Evolutionary conservation across 2,888 invertebrate species (phyloP).

Genomic region (Sycophila texana): DNA sequence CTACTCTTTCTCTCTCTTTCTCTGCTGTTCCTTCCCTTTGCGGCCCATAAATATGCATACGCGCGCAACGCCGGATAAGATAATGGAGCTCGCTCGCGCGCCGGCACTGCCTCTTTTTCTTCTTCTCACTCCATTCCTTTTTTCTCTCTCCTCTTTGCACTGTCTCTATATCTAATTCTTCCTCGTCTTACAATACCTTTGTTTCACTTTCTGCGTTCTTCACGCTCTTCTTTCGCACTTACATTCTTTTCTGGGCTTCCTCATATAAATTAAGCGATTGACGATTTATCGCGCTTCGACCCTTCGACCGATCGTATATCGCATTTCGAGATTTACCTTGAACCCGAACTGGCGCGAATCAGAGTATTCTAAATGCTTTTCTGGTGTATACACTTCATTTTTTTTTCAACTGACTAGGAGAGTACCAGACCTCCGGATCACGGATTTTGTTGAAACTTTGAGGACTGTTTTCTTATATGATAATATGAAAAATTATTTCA

Average conservation of each 20-base stretch:
- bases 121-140: constrained; percentile 1
- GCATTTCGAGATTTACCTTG: too few species aligned
- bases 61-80: constrained; percentile 24
- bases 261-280: too few species aligned
- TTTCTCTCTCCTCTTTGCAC: not conserved
- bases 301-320: too few species aligned
- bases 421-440: too few species aligned
- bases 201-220: constrained; percentile 26
- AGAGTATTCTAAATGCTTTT: too few species aligned
- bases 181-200: constrained; percentile 20
- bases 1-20: not conserved
- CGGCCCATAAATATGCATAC: constrained; percentile 37
- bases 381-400: too few species aligned
- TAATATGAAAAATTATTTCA: too few species aligned
- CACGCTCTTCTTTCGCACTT: constrained; percentile 9
- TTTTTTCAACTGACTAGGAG: too few species aligned
- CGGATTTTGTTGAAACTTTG: too few species aligned
- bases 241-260: not conserved
- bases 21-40: constrained; percentile 38
- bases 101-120: constrained; percentile 27
- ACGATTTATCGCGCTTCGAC: too few species aligned
- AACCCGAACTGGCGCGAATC: too few species aligned
- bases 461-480: too few species aligned
- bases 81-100: constrained; percentile 31
- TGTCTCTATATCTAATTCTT: not conserved